phyloP scores from a whole-genome alignment of 1,140 invertebrate genomes.

The Brachystomella parvula region DNA sequence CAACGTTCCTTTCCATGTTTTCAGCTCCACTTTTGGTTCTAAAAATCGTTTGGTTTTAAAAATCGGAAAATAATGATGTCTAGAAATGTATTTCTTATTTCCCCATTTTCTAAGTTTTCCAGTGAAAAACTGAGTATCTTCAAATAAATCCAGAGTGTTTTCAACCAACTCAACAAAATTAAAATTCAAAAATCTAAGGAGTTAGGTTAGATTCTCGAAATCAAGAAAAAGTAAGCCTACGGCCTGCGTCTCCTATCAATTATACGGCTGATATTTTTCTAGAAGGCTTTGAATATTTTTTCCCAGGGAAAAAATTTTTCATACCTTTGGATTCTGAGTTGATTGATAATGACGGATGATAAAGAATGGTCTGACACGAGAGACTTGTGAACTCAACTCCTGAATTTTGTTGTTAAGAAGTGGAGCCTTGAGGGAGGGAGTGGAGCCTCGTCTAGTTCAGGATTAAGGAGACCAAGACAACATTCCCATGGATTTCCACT shows the following conservation, averaged over 20 bases:
- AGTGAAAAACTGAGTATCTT: too few species aligned
- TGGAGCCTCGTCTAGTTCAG: too few species aligned
- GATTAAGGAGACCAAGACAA: not conserved
- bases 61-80: too few species aligned
- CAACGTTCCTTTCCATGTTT: too few species aligned
- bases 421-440: not conserved
- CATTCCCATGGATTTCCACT: not conserved
- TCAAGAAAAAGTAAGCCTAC: not conserved
- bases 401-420: not conserved
- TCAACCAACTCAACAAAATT: not conserved
- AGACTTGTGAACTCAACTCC: not conserved
- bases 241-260: not conserved
- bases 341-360: constrained; percentile 7
- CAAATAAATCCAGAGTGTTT: too few species aligned
- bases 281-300: not conserved
- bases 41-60: too few species aligned
- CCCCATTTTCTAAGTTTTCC: too few species aligned
- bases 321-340: too few species aligned
- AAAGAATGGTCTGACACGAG: not conserved
- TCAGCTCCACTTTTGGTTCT: too few species aligned
- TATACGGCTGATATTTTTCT: not conserved
- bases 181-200: not conserved
- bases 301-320: not conserved
- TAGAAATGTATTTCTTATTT: too few species aligned
- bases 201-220: not conserved